Conservation (phyloP, 2,888 invertebrate genomes). For the Dinocampus coccinellae region DNA sequence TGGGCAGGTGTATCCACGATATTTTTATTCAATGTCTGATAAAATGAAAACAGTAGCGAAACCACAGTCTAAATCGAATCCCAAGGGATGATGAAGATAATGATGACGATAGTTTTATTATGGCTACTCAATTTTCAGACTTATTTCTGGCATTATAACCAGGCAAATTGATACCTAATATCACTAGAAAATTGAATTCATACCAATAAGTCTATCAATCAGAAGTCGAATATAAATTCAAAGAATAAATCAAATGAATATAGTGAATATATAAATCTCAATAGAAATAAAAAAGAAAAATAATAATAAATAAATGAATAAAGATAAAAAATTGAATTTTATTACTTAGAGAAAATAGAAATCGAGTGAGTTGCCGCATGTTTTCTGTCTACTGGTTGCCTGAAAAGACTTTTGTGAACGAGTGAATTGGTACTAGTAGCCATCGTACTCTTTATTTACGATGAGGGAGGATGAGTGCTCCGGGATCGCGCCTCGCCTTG, state of each 20-base stretch:
- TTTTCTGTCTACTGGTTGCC: not conserved
- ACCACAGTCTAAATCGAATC: conserved; percentile 33
- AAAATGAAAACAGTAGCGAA: conserved; percentile 38
- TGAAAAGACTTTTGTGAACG: conserved; percentile 16
- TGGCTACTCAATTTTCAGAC: conserved; percentile 15
- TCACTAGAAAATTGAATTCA: conserved; percentile 16
- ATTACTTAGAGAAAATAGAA: not conserved
- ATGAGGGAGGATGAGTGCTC: conserved; percentile 60
- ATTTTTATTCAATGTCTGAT: conserved; percentile 19
- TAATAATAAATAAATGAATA: not conserved
- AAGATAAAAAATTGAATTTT: conserved; percentile 3
- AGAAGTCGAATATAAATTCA: not conserved
- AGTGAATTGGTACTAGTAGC: conserved; percentile 62
- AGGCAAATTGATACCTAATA: not conserved
- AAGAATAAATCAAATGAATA: too few relatives aligned
- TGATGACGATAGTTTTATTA: not conserved
- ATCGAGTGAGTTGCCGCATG: not conserved
- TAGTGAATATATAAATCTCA: too few relatives aligned
- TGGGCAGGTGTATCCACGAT: conserved; percentile 11
- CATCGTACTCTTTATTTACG: conserved; percentile 62
- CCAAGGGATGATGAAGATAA: conserved; percentile 7
- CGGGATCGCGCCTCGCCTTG: conserved; percentile 61
- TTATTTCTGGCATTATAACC: not conserved
- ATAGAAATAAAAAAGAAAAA: not conserved
- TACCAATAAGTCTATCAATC: not conserved